Percentiles rank a stretch among this genome's conserved stretches.
Evolutionary conservation across 2,888 invertebrate species (phyloP).

Genomic region (Coenonympha arcania): DNA sequence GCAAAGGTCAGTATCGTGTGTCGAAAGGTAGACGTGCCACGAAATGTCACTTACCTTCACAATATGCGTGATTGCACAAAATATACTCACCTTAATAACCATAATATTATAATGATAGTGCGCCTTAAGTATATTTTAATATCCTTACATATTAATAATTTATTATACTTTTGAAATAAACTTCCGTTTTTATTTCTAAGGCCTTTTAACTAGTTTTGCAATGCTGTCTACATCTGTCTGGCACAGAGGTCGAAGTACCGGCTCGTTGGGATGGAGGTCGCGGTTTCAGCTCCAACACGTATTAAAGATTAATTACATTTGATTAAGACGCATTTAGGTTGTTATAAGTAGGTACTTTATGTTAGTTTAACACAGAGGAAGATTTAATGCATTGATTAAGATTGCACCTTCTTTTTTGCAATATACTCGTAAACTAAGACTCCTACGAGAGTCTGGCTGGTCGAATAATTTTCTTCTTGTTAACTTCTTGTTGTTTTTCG

Average conservation of each 20-base stretch:
- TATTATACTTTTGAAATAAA: not conserved
- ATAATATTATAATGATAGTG: slow-evolving; percentile 1
- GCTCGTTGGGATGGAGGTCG: not conserved
- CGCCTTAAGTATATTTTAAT: no score
- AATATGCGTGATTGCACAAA: slow-evolving; percentile 21
- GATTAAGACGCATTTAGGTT: not conserved
- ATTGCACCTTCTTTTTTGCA: no score
- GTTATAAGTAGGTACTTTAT: no score
- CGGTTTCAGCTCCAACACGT: not conserved
- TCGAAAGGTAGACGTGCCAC: slow-evolving; percentile 40
- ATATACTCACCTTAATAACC: no score
- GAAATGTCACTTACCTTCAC: slow-evolving; percentile 34
- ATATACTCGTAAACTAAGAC: no score
- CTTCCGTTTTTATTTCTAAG: slow-evolving; percentile 1
- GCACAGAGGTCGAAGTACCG: slow-evolving; percentile 4
- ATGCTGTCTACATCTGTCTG: not conserved
- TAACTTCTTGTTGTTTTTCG: no score
- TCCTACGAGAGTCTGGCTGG: no score
- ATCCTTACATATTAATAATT: not conserved
- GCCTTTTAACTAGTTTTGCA: not conserved
- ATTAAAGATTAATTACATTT: slow-evolving; percentile 1
- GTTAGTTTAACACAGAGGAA: no score
- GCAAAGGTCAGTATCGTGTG: slow-evolving; percentile 69
- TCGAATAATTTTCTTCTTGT: no score
- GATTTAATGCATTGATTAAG: no score